Evolutionary conservation across 2,113 vertebrate species (phyloP).

Genomic region (Motacilla alba): DNA sequence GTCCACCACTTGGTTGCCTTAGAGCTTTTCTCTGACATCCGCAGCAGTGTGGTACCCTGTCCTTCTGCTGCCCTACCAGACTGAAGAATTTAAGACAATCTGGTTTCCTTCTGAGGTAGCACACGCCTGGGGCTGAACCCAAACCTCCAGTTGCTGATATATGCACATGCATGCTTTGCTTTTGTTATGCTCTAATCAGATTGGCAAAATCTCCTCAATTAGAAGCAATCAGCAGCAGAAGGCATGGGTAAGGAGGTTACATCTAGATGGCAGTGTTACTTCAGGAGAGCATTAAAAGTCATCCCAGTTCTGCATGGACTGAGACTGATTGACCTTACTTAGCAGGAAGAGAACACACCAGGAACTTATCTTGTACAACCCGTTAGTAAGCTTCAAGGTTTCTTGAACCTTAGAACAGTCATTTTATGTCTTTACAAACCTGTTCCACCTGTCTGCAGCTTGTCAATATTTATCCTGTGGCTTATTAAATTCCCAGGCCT

Average conservation of each 20-base stretch:
- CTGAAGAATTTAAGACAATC: background rate
- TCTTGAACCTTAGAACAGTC: slow-evolving; percentile 2
- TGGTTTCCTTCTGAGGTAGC: background rate
- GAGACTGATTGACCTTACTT: background rate
- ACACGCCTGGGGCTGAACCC: background rate
- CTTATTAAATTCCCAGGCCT: slow-evolving; percentile 25
- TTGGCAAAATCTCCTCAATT: background rate
- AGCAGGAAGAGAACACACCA: background rate
- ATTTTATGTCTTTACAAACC: slow-evolving; percentile 15
- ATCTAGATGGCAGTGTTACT: slow-evolving; percentile 47
- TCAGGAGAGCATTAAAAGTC: background rate
- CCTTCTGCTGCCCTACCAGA: background rate
- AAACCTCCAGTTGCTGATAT: background rate
- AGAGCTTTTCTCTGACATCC: background rate
- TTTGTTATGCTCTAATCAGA: background rate
- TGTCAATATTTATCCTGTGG: slow-evolving; percentile 32
- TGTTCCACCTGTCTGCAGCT: slow-evolving; percentile 39
- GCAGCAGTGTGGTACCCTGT: background rate
- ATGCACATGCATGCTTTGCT: background rate
- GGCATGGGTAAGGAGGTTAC: background rate
- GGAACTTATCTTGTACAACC: slow-evolving; percentile 12
- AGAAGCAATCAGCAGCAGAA: background rate
- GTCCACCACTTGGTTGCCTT: rapidly evolving
- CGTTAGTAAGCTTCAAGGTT: background rate
- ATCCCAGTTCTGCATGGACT: background rate